These are phyloP conservation scores for Corapipo altera DNA, from an alignment of 2,113 vertebrate species.

Conservation along the genomic window DNA sequence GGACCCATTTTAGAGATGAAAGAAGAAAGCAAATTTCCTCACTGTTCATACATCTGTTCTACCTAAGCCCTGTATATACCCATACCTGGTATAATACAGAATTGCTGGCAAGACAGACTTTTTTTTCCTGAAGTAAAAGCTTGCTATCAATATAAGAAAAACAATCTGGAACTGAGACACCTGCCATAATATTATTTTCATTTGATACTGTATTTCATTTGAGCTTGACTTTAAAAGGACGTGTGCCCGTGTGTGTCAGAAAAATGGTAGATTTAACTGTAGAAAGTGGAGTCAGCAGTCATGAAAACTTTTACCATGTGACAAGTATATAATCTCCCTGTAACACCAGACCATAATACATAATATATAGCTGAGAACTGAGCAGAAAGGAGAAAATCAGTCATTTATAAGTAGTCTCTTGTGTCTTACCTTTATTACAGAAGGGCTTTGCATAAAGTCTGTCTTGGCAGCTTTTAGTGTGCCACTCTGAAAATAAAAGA, in stretches of 20 bases:
- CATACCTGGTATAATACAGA: not conserved
- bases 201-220: conserved; percentile 19
- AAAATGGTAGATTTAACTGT: not conserved
- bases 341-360: conserved; percentile 22
- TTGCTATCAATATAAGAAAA: conserved; percentile 28
- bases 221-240: conserved; percentile 5
- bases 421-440: not conserved
- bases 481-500: conserved; percentile 13
- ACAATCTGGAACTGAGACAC: conserved; percentile 11
- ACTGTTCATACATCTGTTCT: not conserved
- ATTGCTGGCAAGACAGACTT: not conserved
- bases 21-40: not conserved
- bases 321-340: conserved; percentile 11
- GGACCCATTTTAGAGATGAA: not conserved
- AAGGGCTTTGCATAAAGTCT: not conserved
- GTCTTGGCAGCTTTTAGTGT: not conserved
- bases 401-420: conserved; percentile 38
- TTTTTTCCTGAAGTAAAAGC: not conserved
- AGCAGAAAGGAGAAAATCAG: conserved; percentile 46
- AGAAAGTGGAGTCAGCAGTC: conserved; percentile 20
- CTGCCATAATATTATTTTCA: conserved; percentile 43
- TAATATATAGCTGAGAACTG: not conserved
- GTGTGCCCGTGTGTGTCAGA: not conserved
- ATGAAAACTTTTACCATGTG: conserved; percentile 46
- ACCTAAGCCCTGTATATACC: not conserved